These are phyloP conservation scores for Aphaenogaster ashmeadi DNA, from an alignment of 1,140 invertebrate species.

Conservation along the genomic window DNA sequence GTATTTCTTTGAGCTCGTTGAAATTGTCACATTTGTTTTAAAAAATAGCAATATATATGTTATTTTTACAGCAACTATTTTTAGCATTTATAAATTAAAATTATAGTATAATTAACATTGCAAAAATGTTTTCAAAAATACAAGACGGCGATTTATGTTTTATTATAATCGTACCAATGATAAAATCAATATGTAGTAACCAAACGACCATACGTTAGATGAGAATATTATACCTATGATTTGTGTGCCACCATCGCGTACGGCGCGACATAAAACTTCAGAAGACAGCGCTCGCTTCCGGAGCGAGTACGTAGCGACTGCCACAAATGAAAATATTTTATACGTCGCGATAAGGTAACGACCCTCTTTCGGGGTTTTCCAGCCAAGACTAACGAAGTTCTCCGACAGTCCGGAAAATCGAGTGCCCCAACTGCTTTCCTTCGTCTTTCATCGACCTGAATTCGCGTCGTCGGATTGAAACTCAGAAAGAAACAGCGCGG, in stretches of 20 bases:
- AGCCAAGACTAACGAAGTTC: conserved; percentile 73
- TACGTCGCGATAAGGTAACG: conserved; percentile 67
- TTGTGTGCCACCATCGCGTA: neutral
- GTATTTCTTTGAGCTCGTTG: neutral
- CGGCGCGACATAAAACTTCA: conserved; percentile 1
- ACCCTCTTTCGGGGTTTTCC: conserved; percentile 61
- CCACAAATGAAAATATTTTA: conserved; percentile 56
- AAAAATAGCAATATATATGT: neutral
- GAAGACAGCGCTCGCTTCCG: conserved; percentile 4
- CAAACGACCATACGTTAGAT: neutral
- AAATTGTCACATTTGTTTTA: neutral
- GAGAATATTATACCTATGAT: conserved; percentile 13
- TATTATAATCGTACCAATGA: conserved; percentile 35
- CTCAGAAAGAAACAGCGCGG: conserved; percentile 63
- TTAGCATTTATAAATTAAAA: neutral
- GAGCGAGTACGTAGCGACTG: neutral
- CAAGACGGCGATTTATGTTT: neutral
- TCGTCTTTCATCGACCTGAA: conserved; percentile 66
- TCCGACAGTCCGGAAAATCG: conserved; percentile 72
- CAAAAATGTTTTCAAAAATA: neutral
- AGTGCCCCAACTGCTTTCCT: conserved; percentile 54
- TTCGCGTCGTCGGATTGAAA: conserved; percentile 66
- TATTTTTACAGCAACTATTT: neutral
- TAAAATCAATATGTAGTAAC: conserved; percentile 17
- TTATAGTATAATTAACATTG: neutral